Base-by-base conservation (phyloP, 2,113 vertebrate species). In the Thoracochromis brauschi region DNA sequence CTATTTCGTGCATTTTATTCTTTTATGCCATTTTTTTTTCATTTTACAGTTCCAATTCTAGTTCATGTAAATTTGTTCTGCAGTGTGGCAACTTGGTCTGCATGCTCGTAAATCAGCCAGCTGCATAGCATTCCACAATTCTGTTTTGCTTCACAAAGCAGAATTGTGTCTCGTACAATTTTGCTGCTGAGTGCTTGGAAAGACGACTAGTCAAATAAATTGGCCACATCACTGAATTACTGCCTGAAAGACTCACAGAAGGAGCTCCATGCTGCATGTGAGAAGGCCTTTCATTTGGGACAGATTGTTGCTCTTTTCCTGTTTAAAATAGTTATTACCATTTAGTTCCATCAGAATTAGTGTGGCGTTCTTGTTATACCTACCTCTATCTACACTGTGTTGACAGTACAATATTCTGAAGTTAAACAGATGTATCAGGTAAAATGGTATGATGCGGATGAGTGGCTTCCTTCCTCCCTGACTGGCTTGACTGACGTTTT, bases 201-300 rank as follows among this genome's bases (percentile, higher is more conserved):
- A 82, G 84, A 83, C 79, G 85, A 38, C 49, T 60, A 78, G 80
- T 84, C 81, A 60, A 55, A 82, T 81, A 81, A 85, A 91, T 82
- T 91, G 83, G 65, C 80, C 60, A 78, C 55, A 78, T 87, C 85
- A 89, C 47, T 80, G 33, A 58, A 68, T 84, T 57, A 78, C 47
- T 71, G 68, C 42, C 55, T 55, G 45, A 84, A 68, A 55, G 80
- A 85, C 83, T 85, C 38, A 71, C 58, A 81, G 40, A 49, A 1
- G 2, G 21, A 73, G 54, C 17, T 26, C 19, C 14, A 65, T 38
- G 85, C 24, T 58, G 35, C 21, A 68, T 73, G 54, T 57, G 83
- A 85, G 83, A 3, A 54, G 54, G n/a, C 45, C 3, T 35, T 78
- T 31, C 68, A 65, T 63, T 49, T 40, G 78, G 45, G 49, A 65